A percentile compares a stretch with the other conserved stretches of the same genome.
These are phyloP conservation scores for Centropus bengalensis DNA, from an alignment of 2,113 vertebrate species.

Conservation along the genomic window DNA sequence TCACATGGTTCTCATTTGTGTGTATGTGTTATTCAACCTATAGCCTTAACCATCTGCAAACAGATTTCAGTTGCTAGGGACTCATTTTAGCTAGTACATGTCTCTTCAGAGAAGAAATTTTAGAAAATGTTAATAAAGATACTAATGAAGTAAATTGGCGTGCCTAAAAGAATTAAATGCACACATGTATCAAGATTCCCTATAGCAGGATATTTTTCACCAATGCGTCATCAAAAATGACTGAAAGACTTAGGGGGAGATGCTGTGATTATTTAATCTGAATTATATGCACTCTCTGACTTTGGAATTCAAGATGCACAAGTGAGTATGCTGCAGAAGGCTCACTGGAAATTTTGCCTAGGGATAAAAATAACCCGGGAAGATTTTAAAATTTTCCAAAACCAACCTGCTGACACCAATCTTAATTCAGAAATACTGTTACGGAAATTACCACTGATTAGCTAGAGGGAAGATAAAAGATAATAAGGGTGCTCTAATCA, in stretches of 20 bases:
- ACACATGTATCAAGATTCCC: background rate
- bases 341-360: slow-evolving; percentile 33
- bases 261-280: slow-evolving; percentile 14
- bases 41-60: slow-evolving; percentile 47
- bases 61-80: slow-evolving; percentile 20
- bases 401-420: slow-evolving; percentile 46
- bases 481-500: slow-evolving; percentile 33
- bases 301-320: slow-evolving; percentile 4
- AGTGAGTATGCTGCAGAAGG: background rate
- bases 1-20: background rate
- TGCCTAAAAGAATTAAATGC: slow-evolving; percentile 40
- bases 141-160: slow-evolving; percentile 35
- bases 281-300: background rate
- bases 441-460: slow-evolving; percentile 52
- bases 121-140: slow-evolving; percentile 23
- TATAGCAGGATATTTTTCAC: slow-evolving; percentile 30
- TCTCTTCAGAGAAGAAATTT: slow-evolving; percentile 20
- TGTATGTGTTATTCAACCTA: slow-evolving; percentile 17
- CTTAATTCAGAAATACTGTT: slow-evolving; percentile 54
- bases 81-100: slow-evolving; percentile 1
- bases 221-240: slow-evolving; percentile 8
- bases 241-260: background rate
- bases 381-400: slow-evolving; percentile 56
- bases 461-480: slow-evolving; percentile 16
- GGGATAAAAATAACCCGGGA: slow-evolving; percentile 54